Conservation (phyloP, 2,797 vertebrate genomes). For the Aphelocoma californica region DNA sequence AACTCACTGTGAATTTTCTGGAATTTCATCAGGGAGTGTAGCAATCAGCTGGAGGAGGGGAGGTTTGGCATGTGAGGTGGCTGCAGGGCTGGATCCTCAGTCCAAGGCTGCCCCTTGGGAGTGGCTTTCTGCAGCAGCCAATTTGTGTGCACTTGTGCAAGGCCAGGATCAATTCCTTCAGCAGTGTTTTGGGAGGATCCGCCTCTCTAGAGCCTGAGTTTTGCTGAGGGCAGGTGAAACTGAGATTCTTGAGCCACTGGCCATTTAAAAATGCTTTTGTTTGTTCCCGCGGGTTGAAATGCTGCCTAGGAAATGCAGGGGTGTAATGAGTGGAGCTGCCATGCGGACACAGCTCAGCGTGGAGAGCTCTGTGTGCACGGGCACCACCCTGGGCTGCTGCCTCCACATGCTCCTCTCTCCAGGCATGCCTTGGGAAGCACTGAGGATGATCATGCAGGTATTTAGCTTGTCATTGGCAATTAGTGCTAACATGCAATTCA, state of each 20-base stretch:
- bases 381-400: neutral
- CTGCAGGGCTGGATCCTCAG: neutral
- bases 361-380: neutral
- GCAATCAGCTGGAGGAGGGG: neutral
- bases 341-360: accelerated
- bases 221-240: neutral
- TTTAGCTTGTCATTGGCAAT: neutral
- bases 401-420: neutral
- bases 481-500: neutral
- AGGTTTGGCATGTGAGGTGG: neutral
- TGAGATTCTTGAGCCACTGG: neutral
- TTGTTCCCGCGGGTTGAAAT: neutral
- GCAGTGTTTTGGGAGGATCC: neutral
- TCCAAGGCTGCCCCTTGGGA: neutral
- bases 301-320: neutral
- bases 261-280: neutral
- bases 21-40: neutral
- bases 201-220: neutral
- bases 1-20: neutral
- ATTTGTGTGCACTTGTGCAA: neutral
- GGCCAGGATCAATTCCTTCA: neutral
- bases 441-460: neutral
- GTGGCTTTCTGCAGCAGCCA: neutral
- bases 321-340: neutral
- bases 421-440: neutral